Evolutionary conservation across 1,140 invertebrate species (phyloP), one percentile per base, ranked within the genome.

Genomic region (Aphidius gifuensis): DNA sequence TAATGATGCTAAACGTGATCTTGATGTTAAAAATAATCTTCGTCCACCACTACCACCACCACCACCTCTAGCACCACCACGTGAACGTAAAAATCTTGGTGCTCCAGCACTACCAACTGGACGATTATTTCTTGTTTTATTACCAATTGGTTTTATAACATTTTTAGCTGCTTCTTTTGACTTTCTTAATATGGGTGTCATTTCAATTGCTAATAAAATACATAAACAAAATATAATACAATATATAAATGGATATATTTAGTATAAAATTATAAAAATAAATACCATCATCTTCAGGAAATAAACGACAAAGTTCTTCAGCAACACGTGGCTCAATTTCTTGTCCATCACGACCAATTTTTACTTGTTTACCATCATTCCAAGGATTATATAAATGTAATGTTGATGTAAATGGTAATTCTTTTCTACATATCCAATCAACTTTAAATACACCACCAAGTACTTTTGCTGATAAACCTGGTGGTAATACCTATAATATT

Each of bases 321-420:
- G 93, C 97, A 64, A 97, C 93, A 74, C 91, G 87, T 9, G 95
- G 94, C 74, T 98, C 96, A 65, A 98, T 94, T 85, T 97, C 95
- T 85, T 98, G 97, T 16, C 97, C 97, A 86, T 99, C 97, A 69
- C 97, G 85, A 11, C 96, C 96, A 75, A 99, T 98, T 85, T 99
- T 99, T 0, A 99, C 96, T 57, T 96, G 95, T 81, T 98, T 98
- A 43, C 94, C 93, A 78, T 98, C 94, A 85, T 99, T 99, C 94
- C 96, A 98, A 5, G 94, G 90, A 85, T 99, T 99, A 72, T 96
- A 96, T 38, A 99, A 82, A 80, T 98, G 95, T 65, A 92, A 85
- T 3, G 95, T 97, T 65, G 91, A 91, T 62, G 88, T 91, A 70
- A 99, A 99, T 9, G 94, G 88, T 54, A 99, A 82, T 77, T 98